phyloP scores from a whole-genome alignment of 2,888 invertebrate species.

The Aspidapion aeneum region DNA sequence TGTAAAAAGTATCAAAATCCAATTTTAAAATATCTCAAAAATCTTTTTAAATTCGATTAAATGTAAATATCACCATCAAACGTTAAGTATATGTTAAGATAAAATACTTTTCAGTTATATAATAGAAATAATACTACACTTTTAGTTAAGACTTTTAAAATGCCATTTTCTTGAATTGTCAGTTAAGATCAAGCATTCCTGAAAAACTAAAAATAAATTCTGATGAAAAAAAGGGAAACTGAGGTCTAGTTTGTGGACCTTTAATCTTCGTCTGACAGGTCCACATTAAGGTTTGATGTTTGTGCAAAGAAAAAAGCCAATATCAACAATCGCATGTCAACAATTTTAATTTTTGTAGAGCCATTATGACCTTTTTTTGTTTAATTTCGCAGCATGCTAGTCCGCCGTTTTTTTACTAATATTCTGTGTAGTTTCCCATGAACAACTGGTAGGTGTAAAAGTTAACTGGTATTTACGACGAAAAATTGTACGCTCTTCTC shows the following conservation, averaged over 20 bases:
- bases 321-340: not conserved
- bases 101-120: no score
- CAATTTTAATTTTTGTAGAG: not conserved
- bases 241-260: no score
- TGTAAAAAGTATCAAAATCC: not conserved
- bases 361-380: conserved; percentile 12
- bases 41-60: not conserved
- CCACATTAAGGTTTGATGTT: no score
- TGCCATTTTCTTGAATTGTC: conserved; percentile 5
- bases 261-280: no score
- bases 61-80: not conserved
- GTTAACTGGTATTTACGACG: no score
- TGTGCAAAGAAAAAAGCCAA: not conserved
- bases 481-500: no score
- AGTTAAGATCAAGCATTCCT: conserved; percentile 45
- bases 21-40: not conserved
- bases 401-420: no score
- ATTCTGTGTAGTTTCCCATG: no score
- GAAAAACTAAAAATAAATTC: conserved; percentile 41
- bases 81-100: not conserved
- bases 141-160: not conserved
- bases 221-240: no score
- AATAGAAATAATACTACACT: not conserved
- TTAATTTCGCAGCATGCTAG: not conserved
- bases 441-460: no score